Evolutionary conservation across 2,113 vertebrate species (phyloP), one percentile per base, ranked within the genome.

Genomic region (Phasianus colchicus): DNA sequence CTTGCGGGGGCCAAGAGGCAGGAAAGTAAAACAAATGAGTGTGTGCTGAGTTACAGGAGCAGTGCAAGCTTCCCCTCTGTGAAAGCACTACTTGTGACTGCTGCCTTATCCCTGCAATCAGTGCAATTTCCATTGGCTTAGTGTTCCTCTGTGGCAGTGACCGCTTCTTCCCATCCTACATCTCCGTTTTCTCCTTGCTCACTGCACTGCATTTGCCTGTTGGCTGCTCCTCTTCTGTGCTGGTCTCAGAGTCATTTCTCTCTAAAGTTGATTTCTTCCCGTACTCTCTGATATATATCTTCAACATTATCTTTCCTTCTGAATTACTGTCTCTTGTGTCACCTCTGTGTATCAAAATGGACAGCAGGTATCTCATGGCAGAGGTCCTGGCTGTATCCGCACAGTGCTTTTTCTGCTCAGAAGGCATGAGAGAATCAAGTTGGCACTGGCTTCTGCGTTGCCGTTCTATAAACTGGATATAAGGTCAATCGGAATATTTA

Each of bases 401-500:
- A 29, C 54, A 1, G 6, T 61, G 27, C 40, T 91, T 74, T 84
- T 29, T 45, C 50, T 75, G 4, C 66, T 73, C 61, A 54, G 65
- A 88, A 86, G 89, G 72, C 57, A 61, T 0, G 0, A 72, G 66
- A 72, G 16, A 34, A 30, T 86, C 19, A 77, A 88, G 43, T 90
- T 47, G 67, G 61, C 47, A 25, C 18, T 79, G 91, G 67, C 83
- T 91, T 88, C 47, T 52, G 1, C n/a, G 42, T 63, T 89, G 60
- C 50, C 69, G 3, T 61, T 88, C 34, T 78, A 2, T 42, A 60
- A 83, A 81, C 29, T n/a, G 69, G 42, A 6, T 88, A 78, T 61
- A 38, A 60, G 61, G 86, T 86, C 86, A 83, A 21, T 29, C 78
- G 60, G 15, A 95, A 64, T 90, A 92, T 72, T 88, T 85, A 4